These are phyloP conservation scores for Ranitomeya variabilis DNA, from an alignment of 2,113 vertebrate genomes.

Conservation along the genomic window DNA sequence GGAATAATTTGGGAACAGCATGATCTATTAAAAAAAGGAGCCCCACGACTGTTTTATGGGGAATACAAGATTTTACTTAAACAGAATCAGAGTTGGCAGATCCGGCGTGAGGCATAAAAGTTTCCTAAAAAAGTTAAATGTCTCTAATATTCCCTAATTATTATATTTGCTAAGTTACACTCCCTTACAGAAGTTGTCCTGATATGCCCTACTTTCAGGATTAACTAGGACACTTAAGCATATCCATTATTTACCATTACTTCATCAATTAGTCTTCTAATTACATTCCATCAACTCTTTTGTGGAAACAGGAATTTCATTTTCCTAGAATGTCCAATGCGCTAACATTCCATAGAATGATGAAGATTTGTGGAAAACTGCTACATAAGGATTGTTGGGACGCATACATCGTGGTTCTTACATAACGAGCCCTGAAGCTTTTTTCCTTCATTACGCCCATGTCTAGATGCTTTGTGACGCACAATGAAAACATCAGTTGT, in stretches of 20 bases:
- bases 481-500: not conserved
- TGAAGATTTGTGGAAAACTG: constrained; percentile 7
- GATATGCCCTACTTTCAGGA: no score
- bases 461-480: constrained; percentile 5
- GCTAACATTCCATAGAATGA: not conserved
- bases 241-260: not conserved
- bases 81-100: no score
- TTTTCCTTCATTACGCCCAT: constrained; percentile 41
- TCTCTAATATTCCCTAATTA: no score
- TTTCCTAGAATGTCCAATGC: not conserved
- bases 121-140: no score
- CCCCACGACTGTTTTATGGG: no score
- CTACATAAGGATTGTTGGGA: not conserved
- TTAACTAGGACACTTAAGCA: no score
- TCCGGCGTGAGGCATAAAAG: no score
- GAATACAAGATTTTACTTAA: no score
- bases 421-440: constrained; percentile 6
- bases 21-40: no score
- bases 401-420: not conserved
- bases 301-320: not conserved
- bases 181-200: no score
- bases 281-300: not conserved
- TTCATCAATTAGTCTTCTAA: not conserved
- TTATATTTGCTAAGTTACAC: no score
- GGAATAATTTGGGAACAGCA: no score